Conservation (phyloP, 2,888 invertebrate genomes). For the Sarcophaga carnaria region DNA sequence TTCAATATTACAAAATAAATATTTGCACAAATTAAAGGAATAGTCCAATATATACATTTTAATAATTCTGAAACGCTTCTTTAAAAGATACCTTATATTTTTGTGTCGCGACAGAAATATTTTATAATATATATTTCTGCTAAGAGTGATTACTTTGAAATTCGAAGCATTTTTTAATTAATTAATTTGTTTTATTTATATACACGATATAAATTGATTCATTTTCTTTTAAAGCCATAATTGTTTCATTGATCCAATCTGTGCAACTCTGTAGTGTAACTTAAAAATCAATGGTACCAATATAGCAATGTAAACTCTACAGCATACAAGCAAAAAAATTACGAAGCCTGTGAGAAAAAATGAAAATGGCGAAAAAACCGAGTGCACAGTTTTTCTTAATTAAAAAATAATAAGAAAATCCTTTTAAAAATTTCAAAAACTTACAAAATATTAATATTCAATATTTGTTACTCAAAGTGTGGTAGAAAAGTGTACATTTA, state of each 20-base stretch:
- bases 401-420: constrained; percentile 68
- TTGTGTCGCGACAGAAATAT: no score
- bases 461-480: constrained; percentile 56
- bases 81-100: no score
- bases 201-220: neutral
- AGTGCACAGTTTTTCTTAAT: constrained; percentile 71
- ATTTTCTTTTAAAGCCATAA: neutral
- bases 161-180: neutral
- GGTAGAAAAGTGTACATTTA: constrained; percentile 63
- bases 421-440: constrained; percentile 63
- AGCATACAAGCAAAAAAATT: constrained; percentile 66
- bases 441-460: constrained; percentile 52
- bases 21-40: no score
- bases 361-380: constrained; percentile 74
- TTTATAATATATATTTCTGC: no score
- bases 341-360: constrained; percentile 71
- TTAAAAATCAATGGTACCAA: neutral
- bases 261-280: constrained; percentile 41
- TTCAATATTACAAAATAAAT: no score
- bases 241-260: neutral
- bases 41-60: no score
- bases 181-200: neutral
- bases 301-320: neutral
- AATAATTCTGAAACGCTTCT: no score
- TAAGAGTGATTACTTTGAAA: neutral